These are phyloP conservation scores for Desmodus rotundus DNA, from an alignment of 2,113 vertebrate genomes.

Conservation along the genomic window DNA sequence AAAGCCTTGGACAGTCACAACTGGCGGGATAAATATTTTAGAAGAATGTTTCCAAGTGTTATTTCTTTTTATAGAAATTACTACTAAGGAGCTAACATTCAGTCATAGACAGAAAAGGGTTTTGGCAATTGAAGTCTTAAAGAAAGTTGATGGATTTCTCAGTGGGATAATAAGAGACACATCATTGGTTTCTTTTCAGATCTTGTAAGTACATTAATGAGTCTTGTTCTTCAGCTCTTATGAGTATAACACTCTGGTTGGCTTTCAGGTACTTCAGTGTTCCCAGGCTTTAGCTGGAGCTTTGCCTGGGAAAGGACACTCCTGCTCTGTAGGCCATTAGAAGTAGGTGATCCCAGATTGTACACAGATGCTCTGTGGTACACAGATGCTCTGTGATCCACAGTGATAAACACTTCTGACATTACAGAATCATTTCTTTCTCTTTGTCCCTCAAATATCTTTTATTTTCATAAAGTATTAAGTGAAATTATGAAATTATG, in stretches of 20 bases:
- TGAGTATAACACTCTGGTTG: constrained; percentile 26
- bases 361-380: not conserved
- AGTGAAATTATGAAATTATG: not conserved
- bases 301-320: not conserved
- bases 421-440: not conserved
- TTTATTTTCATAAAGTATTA: not conserved
- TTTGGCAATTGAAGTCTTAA: constrained; percentile 27
- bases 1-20: constrained; percentile 3
- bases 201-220: constrained; percentile 58
- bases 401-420: not conserved
- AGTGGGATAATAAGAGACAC: constrained; percentile 42
- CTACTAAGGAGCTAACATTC: not conserved
- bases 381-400: not conserved
- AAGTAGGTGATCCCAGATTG: rapidly evolving
- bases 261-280: not conserved
- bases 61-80: constrained; percentile 42
- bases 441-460: not conserved
- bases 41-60: constrained; percentile 17
- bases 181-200: not conserved
- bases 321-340: not conserved
- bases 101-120: not conserved
- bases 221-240: constrained; percentile 17
- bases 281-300: not conserved
- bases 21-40: constrained; percentile 44
- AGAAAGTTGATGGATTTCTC: constrained; percentile 35